Conservation (phyloP, 2,797 vertebrate species). For the Rhinella marina region DNA sequence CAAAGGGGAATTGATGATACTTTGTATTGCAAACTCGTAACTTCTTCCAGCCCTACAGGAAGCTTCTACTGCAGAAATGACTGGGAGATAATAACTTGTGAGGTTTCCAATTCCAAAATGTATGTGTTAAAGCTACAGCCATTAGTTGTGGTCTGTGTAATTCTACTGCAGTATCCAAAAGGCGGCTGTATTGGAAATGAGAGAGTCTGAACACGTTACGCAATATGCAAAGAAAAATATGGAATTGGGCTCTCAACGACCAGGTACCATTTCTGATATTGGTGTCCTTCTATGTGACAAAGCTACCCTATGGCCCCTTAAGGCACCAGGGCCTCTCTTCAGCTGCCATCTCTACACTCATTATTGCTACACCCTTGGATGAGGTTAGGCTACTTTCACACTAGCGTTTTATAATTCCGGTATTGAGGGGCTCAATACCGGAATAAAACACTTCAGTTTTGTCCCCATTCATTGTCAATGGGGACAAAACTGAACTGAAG, state of each 20-base stretch:
- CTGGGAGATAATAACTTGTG: neutral
- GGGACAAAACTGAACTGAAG: too few species aligned
- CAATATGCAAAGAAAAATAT: neutral
- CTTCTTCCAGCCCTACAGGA: neutral
- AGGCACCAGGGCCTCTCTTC: neutral
- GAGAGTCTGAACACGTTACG: neutral
- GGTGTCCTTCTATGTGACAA: neutral
- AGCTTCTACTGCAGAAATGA: neutral
- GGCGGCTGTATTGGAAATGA: neutral
- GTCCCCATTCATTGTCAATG: too few species aligned
- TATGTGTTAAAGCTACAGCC: neutral
- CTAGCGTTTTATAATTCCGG: too few species aligned
- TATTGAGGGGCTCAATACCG: too few species aligned
- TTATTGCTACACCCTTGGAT: neutral
- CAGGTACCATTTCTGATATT: neutral
- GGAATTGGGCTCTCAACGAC: neutral
- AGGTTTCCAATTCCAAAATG: neutral
- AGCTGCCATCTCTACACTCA: neutral
- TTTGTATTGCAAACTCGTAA: slow-evolving; percentile 8
- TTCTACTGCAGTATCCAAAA: neutral
- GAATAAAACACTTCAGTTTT: too few species aligned
- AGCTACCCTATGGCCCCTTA: neutral
- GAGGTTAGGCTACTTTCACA: too few species aligned
- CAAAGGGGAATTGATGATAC: slow-evolving; percentile 8
- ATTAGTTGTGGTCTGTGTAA: neutral